phyloP scores from a whole-genome alignment of 2,113 vertebrate genomes.

The Callocephalon fimbriatum region DNA sequence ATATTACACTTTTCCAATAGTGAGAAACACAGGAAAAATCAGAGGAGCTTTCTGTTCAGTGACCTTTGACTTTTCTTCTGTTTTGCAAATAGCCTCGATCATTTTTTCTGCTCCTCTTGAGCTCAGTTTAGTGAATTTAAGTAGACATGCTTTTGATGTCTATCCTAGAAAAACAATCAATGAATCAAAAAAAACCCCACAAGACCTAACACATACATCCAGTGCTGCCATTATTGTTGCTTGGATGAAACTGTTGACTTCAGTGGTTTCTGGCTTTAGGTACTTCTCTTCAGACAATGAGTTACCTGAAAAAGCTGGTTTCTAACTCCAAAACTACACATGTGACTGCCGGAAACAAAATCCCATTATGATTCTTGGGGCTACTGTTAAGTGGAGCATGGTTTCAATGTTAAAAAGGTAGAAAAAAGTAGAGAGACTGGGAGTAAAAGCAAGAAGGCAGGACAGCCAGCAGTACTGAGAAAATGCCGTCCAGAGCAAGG shows the following conservation, averaged over 20 bases:
- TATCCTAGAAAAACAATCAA: background rate
- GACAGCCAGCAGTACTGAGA: background rate
- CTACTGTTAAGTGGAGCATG: background rate
- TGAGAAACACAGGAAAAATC: background rate
- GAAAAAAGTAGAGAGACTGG: background rate
- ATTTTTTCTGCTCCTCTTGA: background rate
- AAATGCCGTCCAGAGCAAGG: background rate
- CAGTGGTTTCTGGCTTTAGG: background rate
- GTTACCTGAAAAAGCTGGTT: background rate
- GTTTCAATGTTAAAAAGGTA: background rate
- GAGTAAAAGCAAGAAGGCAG: background rate
- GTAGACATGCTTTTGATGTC: background rate
- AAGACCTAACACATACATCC: rapidly evolving
- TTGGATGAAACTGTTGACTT: background rate
- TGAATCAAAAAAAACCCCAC: background rate
- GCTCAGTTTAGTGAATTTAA: background rate
- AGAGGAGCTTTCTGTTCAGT: background rate
- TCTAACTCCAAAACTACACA: background rate
- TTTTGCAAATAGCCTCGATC: rapidly evolving
- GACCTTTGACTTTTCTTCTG: background rate
- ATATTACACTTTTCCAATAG: background rate
- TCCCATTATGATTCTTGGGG: background rate
- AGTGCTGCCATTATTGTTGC: background rate
- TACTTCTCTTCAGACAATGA: background rate
- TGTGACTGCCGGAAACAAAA: background rate